phyloP scores from a whole-genome alignment of 2,888 invertebrate genomes.

The Aspidiotus rigidus region DNA sequence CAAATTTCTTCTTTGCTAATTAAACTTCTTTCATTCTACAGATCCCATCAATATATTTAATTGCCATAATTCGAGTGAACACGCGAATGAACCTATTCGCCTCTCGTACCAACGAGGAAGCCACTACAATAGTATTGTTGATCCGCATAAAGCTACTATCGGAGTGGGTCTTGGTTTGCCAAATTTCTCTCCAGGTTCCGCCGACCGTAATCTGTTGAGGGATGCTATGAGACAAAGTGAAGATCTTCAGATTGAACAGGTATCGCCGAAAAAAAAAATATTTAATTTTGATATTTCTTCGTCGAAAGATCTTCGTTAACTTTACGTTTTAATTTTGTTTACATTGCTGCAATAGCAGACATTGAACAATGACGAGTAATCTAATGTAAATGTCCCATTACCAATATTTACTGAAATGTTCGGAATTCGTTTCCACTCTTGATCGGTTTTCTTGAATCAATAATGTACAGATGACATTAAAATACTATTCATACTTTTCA shows the following conservation, averaged over 20 bases:
- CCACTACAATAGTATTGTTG: conserved; percentile 80
- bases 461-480: no score
- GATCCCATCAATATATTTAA: conserved; percentile 83
- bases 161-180: conserved; percentile 79
- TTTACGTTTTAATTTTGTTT: no score
- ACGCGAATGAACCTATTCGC: conserved; percentile 58
- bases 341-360: no score
- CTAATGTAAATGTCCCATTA: no score
- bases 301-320: no score
- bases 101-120: conserved; percentile 76
- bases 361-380: no score
- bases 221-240: conserved; percentile 70
- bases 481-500: no score
- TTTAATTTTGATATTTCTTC: neutral
- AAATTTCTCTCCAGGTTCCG: conserved; percentile 53
- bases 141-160: conserved; percentile 70
- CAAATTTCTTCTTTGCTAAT: no score
- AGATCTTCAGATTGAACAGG: conserved; percentile 69
- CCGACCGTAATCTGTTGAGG: conserved; percentile 59
- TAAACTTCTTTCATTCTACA: conserved; percentile 39
- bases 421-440: no score
- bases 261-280: conserved; percentile 40
- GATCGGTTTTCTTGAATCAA: no score
- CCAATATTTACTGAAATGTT: no score
- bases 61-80: conserved; percentile 62